These are phyloP conservation scores for Zaprionus davidi DNA, from an alignment of 1,140 invertebrate species.

Conservation along the genomic window DNA sequence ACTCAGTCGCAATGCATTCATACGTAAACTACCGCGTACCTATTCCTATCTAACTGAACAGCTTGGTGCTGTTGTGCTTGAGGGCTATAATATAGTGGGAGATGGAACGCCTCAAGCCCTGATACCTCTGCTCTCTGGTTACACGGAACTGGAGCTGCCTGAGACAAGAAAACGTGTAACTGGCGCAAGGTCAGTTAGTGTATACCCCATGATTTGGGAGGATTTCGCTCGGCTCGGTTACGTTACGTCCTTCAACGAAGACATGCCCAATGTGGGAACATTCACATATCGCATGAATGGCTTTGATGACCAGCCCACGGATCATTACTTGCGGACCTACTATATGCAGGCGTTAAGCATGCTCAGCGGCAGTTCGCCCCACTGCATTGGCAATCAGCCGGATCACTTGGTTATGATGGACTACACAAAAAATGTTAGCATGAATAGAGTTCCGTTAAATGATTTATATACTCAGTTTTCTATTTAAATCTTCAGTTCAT, in stretches of 20 bases:
- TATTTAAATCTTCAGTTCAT: slow-evolving; percentile 85
- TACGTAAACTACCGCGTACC: slow-evolving; percentile 92
- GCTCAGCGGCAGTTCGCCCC: slow-evolving; percentile 86
- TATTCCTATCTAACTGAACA: slow-evolving; percentile 90
- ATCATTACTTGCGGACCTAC: slow-evolving; percentile 95
- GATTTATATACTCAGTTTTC: background rate
- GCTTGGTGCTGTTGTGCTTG: slow-evolving; percentile 89
- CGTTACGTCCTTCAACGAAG: slow-evolving; percentile 93
- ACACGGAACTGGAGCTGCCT: slow-evolving; percentile 94
- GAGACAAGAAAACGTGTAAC: slow-evolving; percentile 91
- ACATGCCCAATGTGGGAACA: slow-evolving; percentile 92
- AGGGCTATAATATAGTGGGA: slow-evolving; percentile 96
- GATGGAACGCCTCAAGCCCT: slow-evolving; percentile 97
- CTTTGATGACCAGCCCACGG: slow-evolving; percentile 92
- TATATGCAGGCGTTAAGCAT: slow-evolving; percentile 86
- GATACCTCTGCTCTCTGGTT: slow-evolving; percentile 95
- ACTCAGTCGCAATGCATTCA: slow-evolving; percentile 93
- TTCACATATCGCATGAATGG: slow-evolving; percentile 96
- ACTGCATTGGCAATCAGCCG: slow-evolving; percentile 91
- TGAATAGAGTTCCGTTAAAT: background rate
- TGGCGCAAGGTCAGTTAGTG: slow-evolving; percentile 88
- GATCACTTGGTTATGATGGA: slow-evolving; percentile 89
- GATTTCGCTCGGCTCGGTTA: slow-evolving; percentile 90
- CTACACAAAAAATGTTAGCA: slow-evolving; percentile 87
- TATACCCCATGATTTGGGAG: slow-evolving; percentile 93